Conservation (phyloP, 1,140 invertebrate genomes). For the Zaprionus capensis region DNA sequence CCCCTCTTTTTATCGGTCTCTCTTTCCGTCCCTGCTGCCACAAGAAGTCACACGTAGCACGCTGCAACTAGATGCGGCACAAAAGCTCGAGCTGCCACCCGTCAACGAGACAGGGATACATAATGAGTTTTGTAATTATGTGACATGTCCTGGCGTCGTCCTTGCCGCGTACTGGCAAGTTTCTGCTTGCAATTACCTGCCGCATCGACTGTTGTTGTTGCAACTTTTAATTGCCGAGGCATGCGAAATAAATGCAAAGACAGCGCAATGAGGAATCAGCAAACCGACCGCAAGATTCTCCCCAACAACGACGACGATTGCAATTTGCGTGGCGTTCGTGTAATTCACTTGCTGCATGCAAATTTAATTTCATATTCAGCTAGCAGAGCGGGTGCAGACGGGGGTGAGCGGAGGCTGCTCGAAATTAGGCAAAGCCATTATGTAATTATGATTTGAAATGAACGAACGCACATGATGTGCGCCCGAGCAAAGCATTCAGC, state of each 20-base stretch:
- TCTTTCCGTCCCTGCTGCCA: not conserved
- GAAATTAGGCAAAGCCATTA: constrained; percentile 67
- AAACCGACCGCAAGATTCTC: constrained; percentile 17
- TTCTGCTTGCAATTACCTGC: constrained; percentile 63
- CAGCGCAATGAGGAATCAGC: constrained; percentile 33
- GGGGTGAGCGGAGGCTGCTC: not conserved
- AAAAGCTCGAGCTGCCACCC: constrained; percentile 9
- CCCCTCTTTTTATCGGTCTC: not conserved
- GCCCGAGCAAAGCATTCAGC: constrained; percentile 19
- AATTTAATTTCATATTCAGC: constrained; percentile 60
- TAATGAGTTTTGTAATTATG: constrained; percentile 79
- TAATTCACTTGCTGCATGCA: constrained; percentile 34
- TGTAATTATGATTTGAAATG: constrained; percentile 70
- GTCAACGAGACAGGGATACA: constrained; percentile 41
- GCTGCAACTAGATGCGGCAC: constrained; percentile 9
- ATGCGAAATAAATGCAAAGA: constrained; percentile 55
- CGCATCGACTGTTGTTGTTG: constrained; percentile 43
- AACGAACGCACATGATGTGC: constrained; percentile 32
- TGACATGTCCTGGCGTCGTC: constrained; percentile 22
- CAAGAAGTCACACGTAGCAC: constrained; percentile 24
- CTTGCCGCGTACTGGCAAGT: constrained; percentile 28
- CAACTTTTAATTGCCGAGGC: constrained; percentile 77
- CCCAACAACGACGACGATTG: constrained; percentile 17
- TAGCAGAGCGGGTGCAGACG: not conserved
- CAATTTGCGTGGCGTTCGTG: constrained; percentile 16